These are phyloP conservation scores for Triplophysa dalaica DNA, from an alignment of 2,113 vertebrate species.

Conservation along the genomic window DNA sequence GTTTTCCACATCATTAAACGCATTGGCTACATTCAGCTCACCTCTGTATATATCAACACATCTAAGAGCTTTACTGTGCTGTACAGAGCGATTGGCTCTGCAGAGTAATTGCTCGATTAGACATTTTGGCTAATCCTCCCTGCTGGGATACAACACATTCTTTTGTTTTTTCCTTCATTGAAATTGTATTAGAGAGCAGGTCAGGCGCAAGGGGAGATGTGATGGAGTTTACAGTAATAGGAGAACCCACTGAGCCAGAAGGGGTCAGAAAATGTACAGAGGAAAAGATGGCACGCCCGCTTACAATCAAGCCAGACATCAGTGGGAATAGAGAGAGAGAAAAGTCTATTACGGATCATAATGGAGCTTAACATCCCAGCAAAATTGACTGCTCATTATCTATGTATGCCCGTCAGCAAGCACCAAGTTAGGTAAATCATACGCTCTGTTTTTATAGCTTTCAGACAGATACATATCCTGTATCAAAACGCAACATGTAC, in stretches of 20 bases:
- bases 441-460: background rate
- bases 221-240: constrained; percentile 1
- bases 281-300: background rate
- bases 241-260: constrained; percentile 43
- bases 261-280: background rate
- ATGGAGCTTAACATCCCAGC: background rate
- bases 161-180: constrained; percentile 25
- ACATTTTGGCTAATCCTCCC: constrained; percentile 59
- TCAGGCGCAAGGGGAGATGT: background rate
- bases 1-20: constrained; percentile 70
- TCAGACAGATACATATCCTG: too few species aligned
- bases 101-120: constrained; percentile 67
- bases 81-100: constrained; percentile 38
- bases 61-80: constrained; percentile 54
- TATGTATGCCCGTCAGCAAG: background rate
- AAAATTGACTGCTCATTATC: background rate
- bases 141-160: constrained; percentile 26
- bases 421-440: constrained; percentile 1
- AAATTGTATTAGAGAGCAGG: constrained; percentile 32
- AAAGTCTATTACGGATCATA: background rate
- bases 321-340: background rate
- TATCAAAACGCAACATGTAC: too few species aligned
- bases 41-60: constrained; percentile 54
- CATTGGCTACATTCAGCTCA: constrained; percentile 48
- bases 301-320: constrained; percentile 17